These are phyloP conservation scores for Drosophila kurseongensis DNA, from an alignment of 1,140 invertebrate genomes.

Conservation along the genomic window DNA sequence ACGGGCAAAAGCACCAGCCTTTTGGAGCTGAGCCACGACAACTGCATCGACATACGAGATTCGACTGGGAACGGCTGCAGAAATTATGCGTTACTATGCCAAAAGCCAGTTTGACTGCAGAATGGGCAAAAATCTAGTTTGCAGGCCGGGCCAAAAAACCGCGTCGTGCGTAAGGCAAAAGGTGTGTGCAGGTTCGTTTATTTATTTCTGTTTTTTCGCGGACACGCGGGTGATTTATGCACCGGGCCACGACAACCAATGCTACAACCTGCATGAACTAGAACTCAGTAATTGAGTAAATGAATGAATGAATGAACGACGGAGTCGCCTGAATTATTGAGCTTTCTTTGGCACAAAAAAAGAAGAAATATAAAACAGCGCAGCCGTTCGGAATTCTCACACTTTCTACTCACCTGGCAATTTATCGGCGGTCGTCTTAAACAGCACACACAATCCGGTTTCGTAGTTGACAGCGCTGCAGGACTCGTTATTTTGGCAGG, in stretches of 20 bases:
- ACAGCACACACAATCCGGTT: conserved; percentile 96
- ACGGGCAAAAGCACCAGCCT: conserved; percentile 29
- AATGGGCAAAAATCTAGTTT: conserved; percentile 80
- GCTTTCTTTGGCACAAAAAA: conserved; percentile 80
- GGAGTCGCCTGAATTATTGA: conserved; percentile 73
- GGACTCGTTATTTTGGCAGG: conserved; percentile 94
- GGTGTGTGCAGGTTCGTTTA: conserved; percentile 50
- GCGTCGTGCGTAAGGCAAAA: conserved; percentile 78
- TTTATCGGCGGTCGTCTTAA: conserved; percentile 94
- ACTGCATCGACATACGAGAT: conserved; percentile 55
- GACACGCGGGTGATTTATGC: conserved; percentile 73
- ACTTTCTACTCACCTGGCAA: conserved; percentile 90
- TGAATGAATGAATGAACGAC: conserved; percentile 51
- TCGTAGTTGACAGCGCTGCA: conserved; percentile 97
- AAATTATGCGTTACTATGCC: conserved; percentile 80
- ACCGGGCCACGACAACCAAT: conserved; percentile 45
- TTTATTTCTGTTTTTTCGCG: conserved; percentile 19
- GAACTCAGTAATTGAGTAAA: conserved; percentile 80
- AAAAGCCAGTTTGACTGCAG: conserved; percentile 77
- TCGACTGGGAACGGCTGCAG: conserved; percentile 46
- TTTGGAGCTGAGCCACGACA: conserved; percentile 40
- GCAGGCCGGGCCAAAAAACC: conserved; percentile 63
- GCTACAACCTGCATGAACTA: conserved; percentile 61
- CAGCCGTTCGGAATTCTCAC: conserved; percentile 63
- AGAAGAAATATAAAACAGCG: conserved; percentile 22